phyloP scores from a whole-genome alignment of 1,140 invertebrate genomes.

The Hyles euphorbiae region DNA sequence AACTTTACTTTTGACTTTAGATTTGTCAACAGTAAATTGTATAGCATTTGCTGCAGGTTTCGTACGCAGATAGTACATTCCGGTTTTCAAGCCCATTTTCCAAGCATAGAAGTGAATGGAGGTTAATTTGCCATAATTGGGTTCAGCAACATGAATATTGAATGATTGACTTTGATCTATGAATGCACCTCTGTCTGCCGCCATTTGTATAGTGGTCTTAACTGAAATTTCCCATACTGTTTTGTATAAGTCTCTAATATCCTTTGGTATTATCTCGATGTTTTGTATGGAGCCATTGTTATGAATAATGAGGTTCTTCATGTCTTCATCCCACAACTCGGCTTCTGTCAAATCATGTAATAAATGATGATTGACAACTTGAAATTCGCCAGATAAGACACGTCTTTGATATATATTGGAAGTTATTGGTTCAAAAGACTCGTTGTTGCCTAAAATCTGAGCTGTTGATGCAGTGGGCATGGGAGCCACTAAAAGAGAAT shows the following conservation, averaged over 20 bases:
- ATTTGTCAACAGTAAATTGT: conserved; percentile 98
- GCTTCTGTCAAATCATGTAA: conserved; percentile 93
- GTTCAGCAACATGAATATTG: conserved; percentile 97
- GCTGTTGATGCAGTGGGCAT: conserved; percentile 99
- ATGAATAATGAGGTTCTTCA: conserved; percentile 96
- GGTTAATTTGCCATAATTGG: conserved; percentile 94
- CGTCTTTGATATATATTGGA: conserved; percentile 97
- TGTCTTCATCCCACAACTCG: conserved; percentile 96
- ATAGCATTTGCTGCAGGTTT: conserved; percentile 97
- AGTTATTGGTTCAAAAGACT: conserved; percentile 98
- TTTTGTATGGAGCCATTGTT: conserved; percentile 96
- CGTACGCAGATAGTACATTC: conserved; percentile 99
- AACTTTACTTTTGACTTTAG: conserved; percentile 77
- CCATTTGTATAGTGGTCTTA: conserved; percentile 96
- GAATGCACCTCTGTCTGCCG: conserved; percentile 97
- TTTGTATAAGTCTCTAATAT: conserved; percentile 95
- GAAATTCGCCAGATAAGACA: conserved; percentile 92
- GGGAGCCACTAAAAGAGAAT: conserved; percentile 95
- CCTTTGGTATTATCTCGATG: conserved; percentile 90
- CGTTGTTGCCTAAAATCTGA: conserved; percentile 99
- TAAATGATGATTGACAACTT: conserved; percentile 98
- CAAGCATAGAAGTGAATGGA: conserved; percentile 99
- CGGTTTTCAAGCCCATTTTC: conserved; percentile 97
- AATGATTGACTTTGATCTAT: conserved; percentile 99
- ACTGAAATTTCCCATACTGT: conserved; percentile 99